Conservation (phyloP, 2,113 vertebrate genomes). For the Heptranchias perlo region DNA sequence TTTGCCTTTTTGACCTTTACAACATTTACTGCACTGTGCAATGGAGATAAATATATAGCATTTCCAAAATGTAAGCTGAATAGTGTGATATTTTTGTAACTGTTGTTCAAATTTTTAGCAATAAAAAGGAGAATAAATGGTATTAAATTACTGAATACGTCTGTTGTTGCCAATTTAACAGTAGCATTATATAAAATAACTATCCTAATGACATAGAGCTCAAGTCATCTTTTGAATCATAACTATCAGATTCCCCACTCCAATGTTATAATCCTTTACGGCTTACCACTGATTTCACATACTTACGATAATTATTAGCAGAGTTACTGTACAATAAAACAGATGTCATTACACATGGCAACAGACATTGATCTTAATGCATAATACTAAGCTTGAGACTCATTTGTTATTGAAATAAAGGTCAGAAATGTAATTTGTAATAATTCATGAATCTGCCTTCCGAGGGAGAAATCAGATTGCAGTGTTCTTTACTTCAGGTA, state of each 20-base stretch:
- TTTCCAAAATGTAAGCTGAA: background rate
- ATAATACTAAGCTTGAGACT: slow-evolving; percentile 18
- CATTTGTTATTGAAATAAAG: slow-evolving; percentile 33
- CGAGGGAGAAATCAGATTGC: slow-evolving; percentile 18
- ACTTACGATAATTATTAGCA: slow-evolving; percentile 29
- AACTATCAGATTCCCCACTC: background rate
- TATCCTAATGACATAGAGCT: background rate
- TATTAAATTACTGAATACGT: background rate
- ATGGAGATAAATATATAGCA: slow-evolving; percentile 1
- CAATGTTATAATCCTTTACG: slow-evolving; percentile 20
- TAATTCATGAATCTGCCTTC: slow-evolving; percentile 30
- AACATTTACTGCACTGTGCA: slow-evolving; percentile 35
- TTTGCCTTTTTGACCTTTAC: slow-evolving; percentile 83
- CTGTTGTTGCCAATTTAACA: background rate
- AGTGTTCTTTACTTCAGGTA: background rate
- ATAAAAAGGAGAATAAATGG: background rate
- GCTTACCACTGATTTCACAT: slow-evolving; percentile 26
- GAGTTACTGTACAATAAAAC: slow-evolving; percentile 29
- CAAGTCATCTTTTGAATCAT: slow-evolving; percentile 32
- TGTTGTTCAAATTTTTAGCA: background rate
- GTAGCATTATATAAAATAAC: background rate
- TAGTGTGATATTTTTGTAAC: background rate
- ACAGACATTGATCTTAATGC: slow-evolving; percentile 7
- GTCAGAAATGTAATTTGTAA: slow-evolving; percentile 34
- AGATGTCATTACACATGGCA: slow-evolving; percentile 35